phyloP scores from a whole-genome alignment of 2,113 vertebrate genomes.

The Osmerus mordax region DNA sequence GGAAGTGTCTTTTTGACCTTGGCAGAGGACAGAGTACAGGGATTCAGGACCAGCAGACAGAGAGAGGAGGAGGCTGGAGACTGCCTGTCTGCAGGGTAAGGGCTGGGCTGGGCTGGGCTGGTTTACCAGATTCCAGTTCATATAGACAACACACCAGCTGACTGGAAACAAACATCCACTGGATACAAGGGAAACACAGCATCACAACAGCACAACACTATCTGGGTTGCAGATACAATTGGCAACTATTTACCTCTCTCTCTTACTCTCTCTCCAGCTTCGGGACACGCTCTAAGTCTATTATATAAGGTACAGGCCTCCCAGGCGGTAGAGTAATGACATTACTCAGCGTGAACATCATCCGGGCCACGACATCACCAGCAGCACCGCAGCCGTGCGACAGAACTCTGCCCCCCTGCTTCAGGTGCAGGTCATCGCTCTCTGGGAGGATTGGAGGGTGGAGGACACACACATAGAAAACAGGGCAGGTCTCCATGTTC shows the following conservation, averaged over 20 bases:
- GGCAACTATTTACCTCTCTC: neutral
- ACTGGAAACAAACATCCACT: conserved; percentile 8
- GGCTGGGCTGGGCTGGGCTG: conserved; percentile 17
- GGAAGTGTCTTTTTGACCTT: neutral
- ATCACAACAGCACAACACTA: neutral
- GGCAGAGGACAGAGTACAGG: neutral
- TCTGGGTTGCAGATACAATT: neutral
- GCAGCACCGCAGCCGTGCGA: too few relatives aligned
- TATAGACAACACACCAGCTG: neutral
- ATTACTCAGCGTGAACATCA: neutral
- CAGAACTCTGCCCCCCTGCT: too few relatives aligned
- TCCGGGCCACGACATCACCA: too few relatives aligned
- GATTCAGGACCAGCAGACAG: neutral
- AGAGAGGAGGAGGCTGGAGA: neutral
- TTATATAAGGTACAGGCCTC: conserved; percentile 22
- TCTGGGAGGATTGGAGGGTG: too few relatives aligned
- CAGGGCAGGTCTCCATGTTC: too few relatives aligned
- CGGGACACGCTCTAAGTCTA: conserved; percentile 5
- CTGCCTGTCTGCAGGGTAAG: neutral
- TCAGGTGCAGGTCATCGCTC: too few relatives aligned
- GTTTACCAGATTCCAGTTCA: neutral
- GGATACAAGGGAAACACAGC: neutral
- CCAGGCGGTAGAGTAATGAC: conserved; percentile 5
- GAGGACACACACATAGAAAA: too few relatives aligned
- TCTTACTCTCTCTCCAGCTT: conserved; percentile 6